These are phyloP conservation scores for Phrynocephalus vlangalii DNA, from an alignment of 2,797 vertebrate species.

Conservation along the genomic window DNA sequence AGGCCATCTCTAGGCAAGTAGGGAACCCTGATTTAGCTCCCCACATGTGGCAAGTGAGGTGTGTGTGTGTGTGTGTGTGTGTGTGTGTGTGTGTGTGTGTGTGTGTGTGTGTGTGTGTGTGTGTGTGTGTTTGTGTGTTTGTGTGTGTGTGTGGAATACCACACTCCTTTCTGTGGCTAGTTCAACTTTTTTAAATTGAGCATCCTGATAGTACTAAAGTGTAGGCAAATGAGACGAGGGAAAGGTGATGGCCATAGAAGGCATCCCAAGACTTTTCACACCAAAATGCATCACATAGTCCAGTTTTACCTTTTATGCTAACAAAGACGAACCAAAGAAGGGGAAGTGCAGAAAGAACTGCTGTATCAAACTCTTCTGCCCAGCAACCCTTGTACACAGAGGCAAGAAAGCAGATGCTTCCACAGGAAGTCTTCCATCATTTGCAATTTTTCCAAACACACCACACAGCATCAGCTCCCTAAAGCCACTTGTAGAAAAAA, in stretches of 20 bases:
- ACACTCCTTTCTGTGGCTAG: too few relatives aligned
- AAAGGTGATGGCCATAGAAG: background rate
- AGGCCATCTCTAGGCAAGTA: too few relatives aligned
- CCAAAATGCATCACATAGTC: background rate
- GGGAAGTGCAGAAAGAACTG: constrained; percentile 33
- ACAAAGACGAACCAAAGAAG: constrained; percentile 16
- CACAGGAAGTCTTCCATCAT: constrained; percentile 49
- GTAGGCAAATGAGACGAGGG: background rate
- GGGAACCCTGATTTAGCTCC: too few relatives aligned
- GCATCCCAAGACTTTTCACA: background rate
- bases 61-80: too few relatives aligned
- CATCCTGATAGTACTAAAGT: too few relatives aligned
- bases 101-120: too few relatives aligned
- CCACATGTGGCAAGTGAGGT: too few relatives aligned
- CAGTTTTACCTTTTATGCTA: background rate
- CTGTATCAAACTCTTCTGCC: constrained; percentile 40
- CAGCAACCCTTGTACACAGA: constrained; percentile 45
- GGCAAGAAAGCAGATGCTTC: constrained; percentile 57
- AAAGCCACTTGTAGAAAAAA: constrained; percentile 52
- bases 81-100: too few relatives aligned
- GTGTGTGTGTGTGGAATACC: too few relatives aligned
- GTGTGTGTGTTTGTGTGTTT: too few relatives aligned
- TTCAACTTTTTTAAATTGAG: too few relatives aligned
- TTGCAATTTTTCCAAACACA: constrained; percentile 32
- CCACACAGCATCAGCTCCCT: constrained; percentile 36